phyloP scores from a whole-genome alignment of 2,888 invertebrate species.

The Horisme vitalbata region DNA sequence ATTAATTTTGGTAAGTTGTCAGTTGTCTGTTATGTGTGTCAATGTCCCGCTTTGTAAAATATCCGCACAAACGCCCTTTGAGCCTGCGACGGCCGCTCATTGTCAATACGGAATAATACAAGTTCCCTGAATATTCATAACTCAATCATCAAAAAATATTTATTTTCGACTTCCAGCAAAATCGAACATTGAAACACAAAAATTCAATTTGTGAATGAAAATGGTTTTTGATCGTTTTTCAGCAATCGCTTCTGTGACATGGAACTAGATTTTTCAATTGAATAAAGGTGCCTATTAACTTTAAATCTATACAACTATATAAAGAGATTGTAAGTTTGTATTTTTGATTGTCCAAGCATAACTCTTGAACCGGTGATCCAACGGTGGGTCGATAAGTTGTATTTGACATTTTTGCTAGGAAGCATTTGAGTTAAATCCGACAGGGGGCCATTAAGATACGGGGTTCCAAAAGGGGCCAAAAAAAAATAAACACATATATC shows the following conservation, averaged over 20 bases:
- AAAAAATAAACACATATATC: too few relatives aligned
- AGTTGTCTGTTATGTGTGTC: neutral
- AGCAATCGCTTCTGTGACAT: neutral
- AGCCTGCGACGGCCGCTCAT: slow-evolving; percentile 10
- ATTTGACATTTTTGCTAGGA: too few relatives aligned
- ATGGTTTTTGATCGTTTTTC: slow-evolving; percentile 6
- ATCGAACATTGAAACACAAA: slow-evolving; percentile 7
- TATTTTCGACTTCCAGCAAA: slow-evolving; percentile 11
- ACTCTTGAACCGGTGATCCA: too few relatives aligned
- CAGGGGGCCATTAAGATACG: too few relatives aligned
- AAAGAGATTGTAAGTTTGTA: too few relatives aligned
- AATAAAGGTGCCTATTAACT: neutral
- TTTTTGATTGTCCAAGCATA: too few relatives aligned
- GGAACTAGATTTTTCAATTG: neutral
- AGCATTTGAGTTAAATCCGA: too few relatives aligned
- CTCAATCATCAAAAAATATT: slow-evolving; percentile 20
- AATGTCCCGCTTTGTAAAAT: neutral
- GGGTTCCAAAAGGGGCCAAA: too few relatives aligned
- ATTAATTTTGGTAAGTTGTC: neutral
- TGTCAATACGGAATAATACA: slow-evolving; percentile 5
- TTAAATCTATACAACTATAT: too few relatives aligned
- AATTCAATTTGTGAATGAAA: slow-evolving; percentile 13
- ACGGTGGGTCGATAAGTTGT: too few relatives aligned
- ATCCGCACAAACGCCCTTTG: slow-evolving; percentile 4
- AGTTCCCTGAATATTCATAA: slow-evolving; percentile 26